A percentile compares a stretch with the other conserved stretches of the same genome.
phyloP scores from a whole-genome alignment of 2,888 invertebrate genomes.

The Sclerodermus sp. region DNA sequence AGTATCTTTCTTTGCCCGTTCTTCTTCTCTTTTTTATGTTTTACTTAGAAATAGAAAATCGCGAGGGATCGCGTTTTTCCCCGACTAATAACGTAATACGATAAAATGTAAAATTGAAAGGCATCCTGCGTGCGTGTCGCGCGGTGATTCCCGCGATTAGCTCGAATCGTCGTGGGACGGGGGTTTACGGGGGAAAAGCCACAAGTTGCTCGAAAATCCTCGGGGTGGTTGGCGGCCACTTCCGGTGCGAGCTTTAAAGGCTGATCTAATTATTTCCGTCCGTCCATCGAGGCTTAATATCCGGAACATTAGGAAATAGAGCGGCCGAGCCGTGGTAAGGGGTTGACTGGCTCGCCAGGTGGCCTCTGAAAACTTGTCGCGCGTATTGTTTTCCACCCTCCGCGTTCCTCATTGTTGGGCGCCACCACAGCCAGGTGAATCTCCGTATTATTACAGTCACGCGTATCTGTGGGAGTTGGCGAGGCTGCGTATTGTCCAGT shows the following conservation, averaged over 20 bases:
- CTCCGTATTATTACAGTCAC: not conserved
- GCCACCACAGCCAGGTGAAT: constrained; percentile 39
- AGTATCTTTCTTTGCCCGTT: too few species aligned
- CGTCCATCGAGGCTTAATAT: constrained; percentile 41
- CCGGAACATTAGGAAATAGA: constrained; percentile 25
- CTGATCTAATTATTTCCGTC: constrained; percentile 49
- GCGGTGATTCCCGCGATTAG: not conserved
- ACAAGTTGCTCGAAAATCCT: not conserved
- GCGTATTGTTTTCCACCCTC: constrained; percentile 28
- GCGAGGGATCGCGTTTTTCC: too few species aligned
- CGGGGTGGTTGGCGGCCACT: constrained; percentile 6
- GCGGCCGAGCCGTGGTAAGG: not conserved
- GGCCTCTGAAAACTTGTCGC: constrained; percentile 32
- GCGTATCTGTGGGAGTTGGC: too few species aligned
- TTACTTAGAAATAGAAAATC: too few species aligned
- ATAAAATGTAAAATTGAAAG: not conserved
- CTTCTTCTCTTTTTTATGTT: too few species aligned
- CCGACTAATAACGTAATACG: not conserved
- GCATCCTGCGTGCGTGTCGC: too few species aligned
- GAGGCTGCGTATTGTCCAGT: too few species aligned
- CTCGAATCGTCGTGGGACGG: not conserved
- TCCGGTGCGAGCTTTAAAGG: constrained; percentile 33
- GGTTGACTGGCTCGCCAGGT: constrained; percentile 25
- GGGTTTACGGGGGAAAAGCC: not conserved
- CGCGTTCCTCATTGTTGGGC: constrained; percentile 28